A percentile compares a stretch with the other conserved stretches of the same genome.
These are phyloP conservation scores for Balearica regulorum DNA, from an alignment of 2,797 vertebrate species.

Conservation along the genomic window DNA sequence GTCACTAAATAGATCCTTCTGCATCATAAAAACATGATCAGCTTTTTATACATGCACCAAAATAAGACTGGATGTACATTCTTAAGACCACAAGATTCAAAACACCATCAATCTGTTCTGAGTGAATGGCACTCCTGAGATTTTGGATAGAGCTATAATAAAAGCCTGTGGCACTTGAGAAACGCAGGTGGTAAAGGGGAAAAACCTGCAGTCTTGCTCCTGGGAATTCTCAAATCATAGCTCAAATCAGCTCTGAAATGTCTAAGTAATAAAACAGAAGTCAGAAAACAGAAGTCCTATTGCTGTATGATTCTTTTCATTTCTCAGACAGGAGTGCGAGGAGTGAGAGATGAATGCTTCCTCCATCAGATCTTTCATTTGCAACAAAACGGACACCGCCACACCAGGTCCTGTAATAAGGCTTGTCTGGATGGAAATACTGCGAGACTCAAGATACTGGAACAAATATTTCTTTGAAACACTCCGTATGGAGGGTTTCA, in stretches of 20 bases:
- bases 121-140: constrained; percentile 20
- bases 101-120: constrained; percentile 23
- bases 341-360: neutral
- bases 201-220: neutral
- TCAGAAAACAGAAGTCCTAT: neutral
- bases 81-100: constrained; percentile 6
- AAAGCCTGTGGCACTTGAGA: constrained; percentile 25
- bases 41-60: neutral
- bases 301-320: neutral
- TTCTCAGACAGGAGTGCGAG: neutral
- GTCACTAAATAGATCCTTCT: neutral
- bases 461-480: neutral
- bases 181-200: constrained; percentile 25
- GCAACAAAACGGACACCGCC: neutral
- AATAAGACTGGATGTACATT: neutral
- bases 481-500: neutral
- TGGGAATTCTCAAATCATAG: constrained; percentile 48
- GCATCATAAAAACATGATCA: neutral
- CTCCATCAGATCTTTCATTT: neutral
- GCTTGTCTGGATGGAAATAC: neutral
- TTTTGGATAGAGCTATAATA: neutral
- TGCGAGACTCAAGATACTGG: neutral
- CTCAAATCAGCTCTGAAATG: constrained; percentile 35
- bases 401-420: neutral
- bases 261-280: constrained; percentile 31